Percentiles rank a stretch among this genome's conserved stretches.
phyloP scores from a whole-genome alignment of 2,113 vertebrate species.

The Carollia perspicillata region DNA sequence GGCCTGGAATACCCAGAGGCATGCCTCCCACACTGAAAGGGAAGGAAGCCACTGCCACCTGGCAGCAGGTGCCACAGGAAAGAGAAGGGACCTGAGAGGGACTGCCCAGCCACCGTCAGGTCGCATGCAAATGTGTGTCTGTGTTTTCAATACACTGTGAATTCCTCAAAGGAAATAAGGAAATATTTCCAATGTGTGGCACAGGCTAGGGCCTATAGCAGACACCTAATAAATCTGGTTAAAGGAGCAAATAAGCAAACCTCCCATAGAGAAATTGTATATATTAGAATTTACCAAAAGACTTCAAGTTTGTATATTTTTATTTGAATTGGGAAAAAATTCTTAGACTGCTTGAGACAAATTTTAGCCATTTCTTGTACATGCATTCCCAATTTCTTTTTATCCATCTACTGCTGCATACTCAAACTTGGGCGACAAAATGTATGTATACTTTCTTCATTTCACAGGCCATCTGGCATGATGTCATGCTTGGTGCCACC shows the following conservation, averaged over 20 bases:
- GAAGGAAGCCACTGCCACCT: neutral
- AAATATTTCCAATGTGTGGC: neutral
- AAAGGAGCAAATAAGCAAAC: neutral
- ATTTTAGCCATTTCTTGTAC: neutral
- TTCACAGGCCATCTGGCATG: neutral
- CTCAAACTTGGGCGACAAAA: neutral
- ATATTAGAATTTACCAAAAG: constrained; percentile 10
- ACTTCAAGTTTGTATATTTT: neutral
- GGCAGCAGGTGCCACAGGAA: neutral
- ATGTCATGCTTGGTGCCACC: neutral
- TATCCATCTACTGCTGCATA: neutral
- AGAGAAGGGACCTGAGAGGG: neutral
- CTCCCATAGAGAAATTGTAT: neutral
- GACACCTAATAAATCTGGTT: neutral
- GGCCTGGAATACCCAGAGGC: neutral
- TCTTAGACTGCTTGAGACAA: neutral
- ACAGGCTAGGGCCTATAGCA: neutral
- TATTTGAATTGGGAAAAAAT: neutral
- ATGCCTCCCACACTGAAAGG: neutral
- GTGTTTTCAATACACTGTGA: neutral
- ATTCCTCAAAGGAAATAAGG: neutral
- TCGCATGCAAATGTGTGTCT: neutral
- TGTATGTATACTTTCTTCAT: neutral
- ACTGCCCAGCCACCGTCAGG: neutral
- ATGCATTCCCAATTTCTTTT: neutral